phyloP scores from a whole-genome alignment of 2,113 vertebrate species.

The Ailurus styani region DNA sequence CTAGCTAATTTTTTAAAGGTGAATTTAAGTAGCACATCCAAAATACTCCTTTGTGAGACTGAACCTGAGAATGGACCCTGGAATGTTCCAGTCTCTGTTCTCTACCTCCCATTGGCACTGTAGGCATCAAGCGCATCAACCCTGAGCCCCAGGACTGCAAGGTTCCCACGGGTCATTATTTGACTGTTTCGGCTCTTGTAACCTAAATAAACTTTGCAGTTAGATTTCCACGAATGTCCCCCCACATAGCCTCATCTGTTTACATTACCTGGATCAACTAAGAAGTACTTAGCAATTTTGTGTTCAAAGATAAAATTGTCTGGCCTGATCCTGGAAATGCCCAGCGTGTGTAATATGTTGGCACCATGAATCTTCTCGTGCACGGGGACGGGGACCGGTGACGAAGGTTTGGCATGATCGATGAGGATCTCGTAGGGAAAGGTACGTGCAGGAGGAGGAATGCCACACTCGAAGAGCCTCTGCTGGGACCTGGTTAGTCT shows the following conservation, averaged over 20 bases:
- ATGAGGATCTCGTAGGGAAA: neutral
- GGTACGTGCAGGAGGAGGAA: neutral
- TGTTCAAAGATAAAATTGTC: neutral
- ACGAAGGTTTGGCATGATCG: rapidly evolving
- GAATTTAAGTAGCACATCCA: neutral
- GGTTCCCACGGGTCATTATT: neutral
- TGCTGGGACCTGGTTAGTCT: neutral
- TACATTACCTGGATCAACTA: conserved; percentile 43
- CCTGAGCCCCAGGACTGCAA: neutral
- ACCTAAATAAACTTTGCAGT: neutral
- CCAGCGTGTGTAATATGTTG: rapidly evolving
- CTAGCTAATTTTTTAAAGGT: neutral
- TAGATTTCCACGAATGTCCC: neutral
- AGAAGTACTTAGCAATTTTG: neutral
- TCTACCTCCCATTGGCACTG: neutral
- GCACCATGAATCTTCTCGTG: rapidly evolving
- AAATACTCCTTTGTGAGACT: neutral
- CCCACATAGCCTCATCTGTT: neutral
- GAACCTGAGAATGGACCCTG: neutral
- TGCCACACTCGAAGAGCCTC: neutral
- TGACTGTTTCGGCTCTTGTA: neutral
- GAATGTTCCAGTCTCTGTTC: neutral
- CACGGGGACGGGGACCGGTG: rapidly evolving
- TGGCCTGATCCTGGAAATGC: rapidly evolving
- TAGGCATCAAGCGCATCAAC: neutral